Base-by-base conservation (phyloP, 1,140 invertebrate genomes). In the Hermetia illucens region DNA sequence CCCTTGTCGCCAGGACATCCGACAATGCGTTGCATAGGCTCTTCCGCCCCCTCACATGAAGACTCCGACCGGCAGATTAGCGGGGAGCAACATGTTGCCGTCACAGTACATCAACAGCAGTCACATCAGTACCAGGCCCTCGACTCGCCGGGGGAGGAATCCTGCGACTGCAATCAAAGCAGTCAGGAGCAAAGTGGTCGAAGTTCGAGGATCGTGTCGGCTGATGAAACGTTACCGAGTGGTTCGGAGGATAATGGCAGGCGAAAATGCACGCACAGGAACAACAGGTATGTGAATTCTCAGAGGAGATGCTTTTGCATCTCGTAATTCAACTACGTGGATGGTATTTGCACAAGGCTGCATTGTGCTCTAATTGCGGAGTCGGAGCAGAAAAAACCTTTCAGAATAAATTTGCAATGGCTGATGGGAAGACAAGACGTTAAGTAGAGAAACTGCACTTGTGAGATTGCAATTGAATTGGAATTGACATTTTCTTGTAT, bases 211-310 rank as follows among this genome's bases (percentile, higher is more conserved):
- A 22, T 16, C 16, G 30, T 32, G 5, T 6, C 30, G 30, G 5
- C 10, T 10, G 13, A 32, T 5, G 13, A 32, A 16, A 5, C 5
- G 10, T 10, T 29, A 13, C 27, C 27, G n/a, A 29, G 27, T 15
- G 27, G 27, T 8, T 21, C 9, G 24, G 36, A 29, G 16, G 36
- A 38, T 22, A 27, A 52, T 54, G 50, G 52, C 52, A 17, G 52
- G 55, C 5, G 51, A 13, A 27, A 27, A 13, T 27, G 24, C 13
- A 8, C 24, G 24, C 24, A 27, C 13, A 8, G 24, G 8, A 27
- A 13, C 24, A 27, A 8, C 13, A 27, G 13, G 24, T 27, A 27
- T 13, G n/a, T n/a, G n/a, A n/a, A n/a, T n/a, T n/a, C n/a, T n/a
- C n/a, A n/a, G n/a, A n/a, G n/a, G n/a, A n/a, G n/a, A n/a, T n/a